Percentiles rank a stretch among this genome's conserved stretches.
These are phyloP conservation scores for Chiloscyllium plagiosum DNA, from an alignment of 2,113 vertebrate species.

Conservation along the genomic window DNA sequence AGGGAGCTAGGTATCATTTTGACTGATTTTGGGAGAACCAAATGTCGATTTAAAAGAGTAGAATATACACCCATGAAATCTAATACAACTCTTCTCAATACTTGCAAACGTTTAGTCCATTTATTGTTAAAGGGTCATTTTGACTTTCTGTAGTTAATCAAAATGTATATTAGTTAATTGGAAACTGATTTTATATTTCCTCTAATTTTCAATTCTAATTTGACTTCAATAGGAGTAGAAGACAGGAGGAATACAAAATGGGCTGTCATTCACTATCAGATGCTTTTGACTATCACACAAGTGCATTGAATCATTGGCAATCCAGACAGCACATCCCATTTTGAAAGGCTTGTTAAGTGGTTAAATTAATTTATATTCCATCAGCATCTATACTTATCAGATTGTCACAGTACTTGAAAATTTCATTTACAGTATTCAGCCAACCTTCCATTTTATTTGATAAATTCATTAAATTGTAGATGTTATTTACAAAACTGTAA, in stretches of 20 bases:
- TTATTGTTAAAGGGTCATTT: neutral
- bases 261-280: neutral
- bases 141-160: neutral
- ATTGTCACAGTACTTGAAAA: neutral
- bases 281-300: neutral
- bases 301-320: neutral
- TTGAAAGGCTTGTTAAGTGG: neutral
- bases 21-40: too few relatives aligned
- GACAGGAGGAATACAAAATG: neutral
- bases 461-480: neutral
- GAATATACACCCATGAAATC: neutral
- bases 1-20: too few relatives aligned
- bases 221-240: neutral
- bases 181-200: neutral
- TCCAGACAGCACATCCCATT: neutral
- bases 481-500: neutral
- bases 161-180: neutral
- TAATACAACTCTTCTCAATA: neutral
- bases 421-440: neutral
- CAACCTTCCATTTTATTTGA: neutral
- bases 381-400: neutral
- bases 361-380: too few relatives aligned
- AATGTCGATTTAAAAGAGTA: too few relatives aligned
- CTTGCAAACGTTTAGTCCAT: neutral
- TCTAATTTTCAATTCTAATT: neutral